Percentiles rank a stretch among this genome's conserved stretches.
These are phyloP conservation scores for Dolichallabes microphthalmus DNA, from an alignment of 2,113 vertebrate species.

Conservation along the genomic window DNA sequence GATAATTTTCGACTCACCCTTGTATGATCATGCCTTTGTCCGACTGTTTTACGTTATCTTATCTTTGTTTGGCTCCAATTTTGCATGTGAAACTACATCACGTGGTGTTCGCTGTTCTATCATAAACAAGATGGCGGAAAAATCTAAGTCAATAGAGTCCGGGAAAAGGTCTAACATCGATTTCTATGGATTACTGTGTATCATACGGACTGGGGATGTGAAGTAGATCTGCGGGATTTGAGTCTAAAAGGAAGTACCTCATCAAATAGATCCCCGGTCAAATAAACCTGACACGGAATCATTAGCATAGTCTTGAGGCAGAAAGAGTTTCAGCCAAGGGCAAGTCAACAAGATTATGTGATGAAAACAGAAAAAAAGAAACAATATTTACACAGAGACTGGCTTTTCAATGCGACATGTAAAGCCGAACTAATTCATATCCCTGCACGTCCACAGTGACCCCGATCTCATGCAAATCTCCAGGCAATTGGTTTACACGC, in stretches of 20 bases:
- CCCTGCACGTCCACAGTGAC: constrained; percentile 3
- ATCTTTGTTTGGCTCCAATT: neutral
- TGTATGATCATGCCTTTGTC: neutral
- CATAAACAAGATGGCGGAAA: neutral
- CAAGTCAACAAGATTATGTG: neutral
- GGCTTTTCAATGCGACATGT: neutral
- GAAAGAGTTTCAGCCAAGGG: constrained; percentile 2
- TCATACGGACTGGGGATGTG: neutral
- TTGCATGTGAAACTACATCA: neutral
- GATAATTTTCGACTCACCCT: too few species aligned
- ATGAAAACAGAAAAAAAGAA: neutral
- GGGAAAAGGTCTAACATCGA: neutral
- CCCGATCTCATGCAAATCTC: constrained; percentile 29
- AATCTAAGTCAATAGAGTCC: neutral
- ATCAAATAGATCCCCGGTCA: neutral
- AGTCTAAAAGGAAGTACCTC: neutral
- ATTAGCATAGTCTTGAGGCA: neutral
- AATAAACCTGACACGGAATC: neutral
- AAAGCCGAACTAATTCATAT: neutral
- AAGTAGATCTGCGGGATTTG: neutral
- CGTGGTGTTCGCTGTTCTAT: neutral
- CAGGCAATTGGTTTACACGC: constrained; percentile 11
- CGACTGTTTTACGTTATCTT: neutral
- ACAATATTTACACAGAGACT: neutral
- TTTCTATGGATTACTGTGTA: neutral